phyloP scores from a whole-genome alignment of 92 coral and sea anemone genomes.

The Virgularia gustaviana region DNA sequence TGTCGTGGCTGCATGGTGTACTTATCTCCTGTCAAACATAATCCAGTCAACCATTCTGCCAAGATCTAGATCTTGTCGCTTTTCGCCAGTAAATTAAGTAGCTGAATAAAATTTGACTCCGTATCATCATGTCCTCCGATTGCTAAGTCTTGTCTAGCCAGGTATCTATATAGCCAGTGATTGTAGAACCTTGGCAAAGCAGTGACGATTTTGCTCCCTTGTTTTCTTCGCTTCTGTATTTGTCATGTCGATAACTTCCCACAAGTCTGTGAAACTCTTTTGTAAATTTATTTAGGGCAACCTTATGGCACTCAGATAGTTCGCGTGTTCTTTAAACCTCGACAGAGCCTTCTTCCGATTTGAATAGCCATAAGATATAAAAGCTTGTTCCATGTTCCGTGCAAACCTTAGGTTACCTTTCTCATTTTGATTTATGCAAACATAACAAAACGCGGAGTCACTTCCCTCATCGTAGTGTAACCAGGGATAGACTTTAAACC shows the following conservation, averaged over 20 bases:
- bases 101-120: slow-evolving; percentile 54
- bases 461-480: slow-evolving; percentile 35
- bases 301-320: slow-evolving; percentile 45
- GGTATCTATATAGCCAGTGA: slow-evolving; percentile 26
- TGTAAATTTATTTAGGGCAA: slow-evolving; percentile 35
- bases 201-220: slow-evolving; percentile 44
- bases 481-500: slow-evolving; percentile 46
- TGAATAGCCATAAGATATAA: slow-evolving; percentile 42
- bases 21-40: slow-evolving; percentile 46
- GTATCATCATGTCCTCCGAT: slow-evolving; percentile 50
- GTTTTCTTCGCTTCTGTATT: slow-evolving; percentile 31
- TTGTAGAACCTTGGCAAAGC: slow-evolving; percentile 35
- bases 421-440: slow-evolving; percentile 28
- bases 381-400: slow-evolving; percentile 41
- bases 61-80: slow-evolving; percentile 42
- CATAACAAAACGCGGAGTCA: slow-evolving; percentile 30
- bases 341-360: slow-evolving; percentile 52
- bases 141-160: slow-evolving; percentile 56
- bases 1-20: slow-evolving; percentile 32
- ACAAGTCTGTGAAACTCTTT: slow-evolving; percentile 39
- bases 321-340: slow-evolving; percentile 43
- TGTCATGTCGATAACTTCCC: slow-evolving; percentile 44
- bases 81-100: slow-evolving; percentile 43
- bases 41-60: slow-evolving; percentile 42
- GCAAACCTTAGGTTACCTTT: slow-evolving; percentile 47